Conservation (phyloP, 1,140 invertebrate species). For the Heliconius melpomene region DNA sequence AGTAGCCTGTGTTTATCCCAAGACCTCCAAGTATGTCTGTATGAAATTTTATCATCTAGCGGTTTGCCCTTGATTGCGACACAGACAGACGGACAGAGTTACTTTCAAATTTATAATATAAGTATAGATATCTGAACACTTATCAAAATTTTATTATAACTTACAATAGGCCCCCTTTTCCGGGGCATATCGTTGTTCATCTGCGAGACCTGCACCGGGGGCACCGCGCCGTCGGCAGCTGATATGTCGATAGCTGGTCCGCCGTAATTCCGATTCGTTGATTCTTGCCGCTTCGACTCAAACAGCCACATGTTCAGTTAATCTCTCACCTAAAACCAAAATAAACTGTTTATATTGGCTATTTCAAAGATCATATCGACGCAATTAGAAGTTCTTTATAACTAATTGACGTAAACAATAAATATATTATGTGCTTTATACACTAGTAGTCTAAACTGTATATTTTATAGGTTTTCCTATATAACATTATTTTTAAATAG, state of each 20-base stretch:
- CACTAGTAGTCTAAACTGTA: background rate
- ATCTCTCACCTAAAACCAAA: slow-evolving; percentile 30
- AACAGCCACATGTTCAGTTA: slow-evolving; percentile 43
- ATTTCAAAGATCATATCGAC: background rate
- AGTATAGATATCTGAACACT: background rate
- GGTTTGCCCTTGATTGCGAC: no score
- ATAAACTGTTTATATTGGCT: slow-evolving; percentile 26
- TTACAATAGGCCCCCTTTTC: slow-evolving; percentile 43
- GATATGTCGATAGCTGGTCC: slow-evolving; percentile 41
- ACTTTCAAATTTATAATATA: background rate
- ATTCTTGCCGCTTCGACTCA: slow-evolving; percentile 21
- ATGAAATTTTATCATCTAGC: no score
- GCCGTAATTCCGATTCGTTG: background rate
- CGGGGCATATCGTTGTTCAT: slow-evolving; percentile 42
- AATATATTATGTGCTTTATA: background rate
- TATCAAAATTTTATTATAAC: slow-evolving; percentile 13
- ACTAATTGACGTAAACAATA: background rate
- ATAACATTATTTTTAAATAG: no score
- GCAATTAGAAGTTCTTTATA: background rate
- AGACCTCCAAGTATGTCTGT: no score
- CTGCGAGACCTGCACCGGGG: slow-evolving; percentile 40
- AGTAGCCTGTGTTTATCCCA: no score
- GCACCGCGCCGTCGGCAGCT: slow-evolving; percentile 37
- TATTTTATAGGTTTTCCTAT: background rate
- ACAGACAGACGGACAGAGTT: no score